These are phyloP conservation scores for Tachina grossa DNA, from an alignment of 2,888 invertebrate species.

Conservation along the genomic window DNA sequence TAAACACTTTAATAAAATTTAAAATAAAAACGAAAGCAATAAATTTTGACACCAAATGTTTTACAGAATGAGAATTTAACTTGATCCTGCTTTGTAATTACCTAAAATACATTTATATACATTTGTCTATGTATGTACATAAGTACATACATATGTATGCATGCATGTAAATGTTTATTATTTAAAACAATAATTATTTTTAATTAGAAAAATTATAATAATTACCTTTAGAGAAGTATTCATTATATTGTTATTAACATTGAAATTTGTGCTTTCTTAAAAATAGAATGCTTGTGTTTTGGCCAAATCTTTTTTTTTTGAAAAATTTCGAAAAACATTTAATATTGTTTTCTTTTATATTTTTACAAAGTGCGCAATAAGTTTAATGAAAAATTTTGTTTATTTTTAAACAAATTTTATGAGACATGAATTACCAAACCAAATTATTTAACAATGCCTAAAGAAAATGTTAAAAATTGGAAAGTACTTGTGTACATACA, in stretches of 20 bases:
- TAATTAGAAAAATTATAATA: neutral
- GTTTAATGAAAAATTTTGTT: neutral
- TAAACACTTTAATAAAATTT: neutral
- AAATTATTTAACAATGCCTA: constrained; percentile 8
- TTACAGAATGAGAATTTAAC: neutral
- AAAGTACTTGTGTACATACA: neutral
- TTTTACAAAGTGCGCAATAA: constrained; percentile 40
- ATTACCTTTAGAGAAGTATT: neutral
- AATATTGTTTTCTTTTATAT: neutral
- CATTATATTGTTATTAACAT: constrained; percentile 15
- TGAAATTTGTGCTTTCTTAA: constrained; percentile 18
- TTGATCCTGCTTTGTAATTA: neutral
- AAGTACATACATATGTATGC: no score
- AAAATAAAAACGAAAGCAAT: neutral
- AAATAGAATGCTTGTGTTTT: constrained; percentile 26
- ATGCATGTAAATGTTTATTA: neutral
- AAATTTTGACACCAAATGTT: neutral
- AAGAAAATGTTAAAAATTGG: neutral
- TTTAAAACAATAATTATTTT: constrained; percentile 1
- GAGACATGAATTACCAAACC: neutral
- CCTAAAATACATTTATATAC: neutral
- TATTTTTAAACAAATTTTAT: neutral
- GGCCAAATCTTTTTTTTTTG: constrained; percentile 22
- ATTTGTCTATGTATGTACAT: no score
- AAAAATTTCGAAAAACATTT: constrained; percentile 8